phyloP scores from a whole-genome alignment of 64 coral and sea anemone species.

The Actinia equina region DNA sequence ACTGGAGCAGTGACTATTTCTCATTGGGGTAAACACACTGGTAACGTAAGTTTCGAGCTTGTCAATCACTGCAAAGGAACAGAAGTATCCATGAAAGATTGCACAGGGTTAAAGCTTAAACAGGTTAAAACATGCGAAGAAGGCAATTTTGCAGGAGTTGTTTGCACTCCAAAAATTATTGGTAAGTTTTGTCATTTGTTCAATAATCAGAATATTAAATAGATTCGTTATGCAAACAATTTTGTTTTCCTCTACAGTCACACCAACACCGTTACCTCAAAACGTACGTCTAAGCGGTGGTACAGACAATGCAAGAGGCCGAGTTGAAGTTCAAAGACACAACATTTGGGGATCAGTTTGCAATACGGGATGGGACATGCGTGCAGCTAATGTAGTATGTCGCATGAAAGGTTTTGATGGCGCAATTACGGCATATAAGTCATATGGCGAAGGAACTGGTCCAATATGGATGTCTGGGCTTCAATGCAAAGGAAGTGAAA shows the following conservation, averaged over 20 bases:
- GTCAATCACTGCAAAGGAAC: neutral
- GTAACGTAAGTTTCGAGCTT: neutral
- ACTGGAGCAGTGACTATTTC: neutral
- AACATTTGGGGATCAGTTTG: neutral
- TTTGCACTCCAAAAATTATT: neutral
- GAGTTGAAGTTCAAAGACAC: neutral
- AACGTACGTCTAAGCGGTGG: neutral
- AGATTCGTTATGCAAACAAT: neutral
- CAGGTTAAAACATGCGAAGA: neutral
- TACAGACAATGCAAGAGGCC: neutral
- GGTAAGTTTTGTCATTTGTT: neutral
- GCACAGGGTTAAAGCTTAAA: neutral
- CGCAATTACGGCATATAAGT: neutral
- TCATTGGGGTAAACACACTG: neutral
- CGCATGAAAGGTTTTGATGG: neutral
- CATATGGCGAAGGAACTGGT: neutral
- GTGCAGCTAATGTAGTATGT: neutral
- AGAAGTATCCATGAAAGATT: neutral
- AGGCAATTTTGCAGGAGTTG: neutral
- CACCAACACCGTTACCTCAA: neutral
- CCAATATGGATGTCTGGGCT: neutral
- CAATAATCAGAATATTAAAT: neutral
- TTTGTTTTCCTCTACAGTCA: neutral
- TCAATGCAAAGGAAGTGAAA: neutral
- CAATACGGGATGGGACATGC: neutral